Conservation (phyloP, 2,888 invertebrate species). For the Idaea biselata region DNA sequence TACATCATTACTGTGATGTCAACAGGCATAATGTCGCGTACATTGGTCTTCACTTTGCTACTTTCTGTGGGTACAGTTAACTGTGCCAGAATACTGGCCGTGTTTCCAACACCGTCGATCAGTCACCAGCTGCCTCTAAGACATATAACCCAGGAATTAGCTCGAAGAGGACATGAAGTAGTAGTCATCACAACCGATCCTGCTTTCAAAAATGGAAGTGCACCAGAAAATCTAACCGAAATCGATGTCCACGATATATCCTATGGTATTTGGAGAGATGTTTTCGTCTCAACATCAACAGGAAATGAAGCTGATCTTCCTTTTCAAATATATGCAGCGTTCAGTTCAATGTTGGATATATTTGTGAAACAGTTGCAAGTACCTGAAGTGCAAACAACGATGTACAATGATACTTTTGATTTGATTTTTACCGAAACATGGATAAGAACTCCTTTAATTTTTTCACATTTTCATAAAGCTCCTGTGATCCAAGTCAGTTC, state of each 20-base stretch:
- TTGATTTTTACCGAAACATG: slow-evolving; percentile 31
- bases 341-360: slow-evolving; percentile 11
- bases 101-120: slow-evolving; percentile 52
- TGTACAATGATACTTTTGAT: slow-evolving; percentile 30
- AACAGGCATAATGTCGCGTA: not conserved
- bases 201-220: slow-evolving; percentile 31
- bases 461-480: slow-evolving; percentile 31
- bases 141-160: slow-evolving; percentile 53
- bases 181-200: slow-evolving; percentile 58
- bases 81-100: slow-evolving; percentile 50
- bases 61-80: not conserved
- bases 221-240: slow-evolving; percentile 53
- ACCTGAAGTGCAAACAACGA: slow-evolving; percentile 28
- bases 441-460: slow-evolving; percentile 21
- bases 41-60: not conserved
- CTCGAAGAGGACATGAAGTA: slow-evolving; percentile 61
- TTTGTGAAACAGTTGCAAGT: slow-evolving; percentile 28
- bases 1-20: not conserved
- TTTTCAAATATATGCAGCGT: slow-evolving; percentile 12
- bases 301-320: slow-evolving; percentile 22
- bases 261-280: slow-evolving; percentile 30
- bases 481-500: slow-evolving; percentile 42
- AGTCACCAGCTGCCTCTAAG: slow-evolving; percentile 64
- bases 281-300: slow-evolving; percentile 8
- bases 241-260: slow-evolving; percentile 49